Percentiles rank a stretch among this genome's conserved stretches.
Conservation (phyloP, 2,888 invertebrate species). For the Aethes cnicana region DNA sequence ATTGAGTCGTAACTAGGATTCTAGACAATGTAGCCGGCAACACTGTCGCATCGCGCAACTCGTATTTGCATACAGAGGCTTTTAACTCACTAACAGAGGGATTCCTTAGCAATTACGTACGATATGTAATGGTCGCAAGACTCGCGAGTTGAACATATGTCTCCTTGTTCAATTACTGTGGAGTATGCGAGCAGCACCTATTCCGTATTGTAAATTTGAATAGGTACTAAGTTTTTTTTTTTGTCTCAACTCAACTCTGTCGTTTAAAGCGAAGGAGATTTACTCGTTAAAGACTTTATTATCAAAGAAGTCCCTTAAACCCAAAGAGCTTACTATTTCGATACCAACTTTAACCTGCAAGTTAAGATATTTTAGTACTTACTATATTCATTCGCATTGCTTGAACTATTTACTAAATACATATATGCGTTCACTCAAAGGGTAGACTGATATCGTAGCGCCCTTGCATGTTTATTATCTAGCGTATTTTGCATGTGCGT, state of each 20-base stretch:
- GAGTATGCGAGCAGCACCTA: too few relatives aligned
- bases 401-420: constrained; percentile 11
- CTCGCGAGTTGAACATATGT: constrained; percentile 42
- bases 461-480: constrained; percentile 23
- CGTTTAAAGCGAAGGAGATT: too few relatives aligned
- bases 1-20: constrained; percentile 67
- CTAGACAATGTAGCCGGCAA: constrained; percentile 60
- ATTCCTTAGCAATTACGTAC: constrained; percentile 48
- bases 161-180: constrained; percentile 27
- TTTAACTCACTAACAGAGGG: constrained; percentile 41
- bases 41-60: constrained; percentile 48
- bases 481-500: constrained; percentile 13
- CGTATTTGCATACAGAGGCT: constrained; percentile 60
- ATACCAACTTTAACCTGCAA: too few relatives aligned
- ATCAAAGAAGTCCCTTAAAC: too few relatives aligned
- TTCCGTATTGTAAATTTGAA: too few relatives aligned
- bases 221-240: too few relatives aligned
- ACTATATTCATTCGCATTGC: constrained; percentile 7
- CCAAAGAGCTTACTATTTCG: too few relatives aligned
- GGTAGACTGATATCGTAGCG: constrained; percentile 18
- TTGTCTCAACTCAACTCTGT: too few relatives aligned
- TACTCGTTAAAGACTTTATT: too few relatives aligned
- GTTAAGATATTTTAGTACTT: too few relatives aligned
- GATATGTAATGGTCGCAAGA: constrained; percentile 40
- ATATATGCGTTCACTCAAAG: constrained; percentile 2